A percentile compares a stretch with the other conserved stretches of the same genome.
Conservation (phyloP, 2,888 invertebrate species). For the Mythimna albipuncta region DNA sequence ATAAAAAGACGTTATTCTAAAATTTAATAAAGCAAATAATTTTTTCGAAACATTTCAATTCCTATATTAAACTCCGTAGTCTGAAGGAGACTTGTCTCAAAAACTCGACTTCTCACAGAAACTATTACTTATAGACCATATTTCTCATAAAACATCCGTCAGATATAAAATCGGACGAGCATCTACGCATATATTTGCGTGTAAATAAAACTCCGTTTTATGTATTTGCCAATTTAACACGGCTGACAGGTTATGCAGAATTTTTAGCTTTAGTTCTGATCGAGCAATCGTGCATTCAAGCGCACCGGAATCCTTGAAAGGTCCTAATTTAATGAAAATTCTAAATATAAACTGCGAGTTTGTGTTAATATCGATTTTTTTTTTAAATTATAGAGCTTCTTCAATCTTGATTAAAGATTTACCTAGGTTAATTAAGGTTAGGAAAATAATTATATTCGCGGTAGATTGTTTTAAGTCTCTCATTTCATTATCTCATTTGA, state of each 20-base stretch:
- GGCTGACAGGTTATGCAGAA: constrained; percentile 34
- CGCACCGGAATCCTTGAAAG: constrained; percentile 35
- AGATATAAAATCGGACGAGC: constrained; percentile 15
- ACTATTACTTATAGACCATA: constrained; percentile 18
- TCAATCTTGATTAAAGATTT: not conserved
- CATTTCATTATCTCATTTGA: constrained; percentile 31
- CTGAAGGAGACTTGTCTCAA: not conserved
- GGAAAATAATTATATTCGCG: constrained; percentile 14
- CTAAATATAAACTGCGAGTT: not conserved
- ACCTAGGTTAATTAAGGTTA: no score
- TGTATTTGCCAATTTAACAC: constrained; percentile 31
- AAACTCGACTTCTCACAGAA: not conserved
- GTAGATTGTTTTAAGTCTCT: constrained; percentile 4
- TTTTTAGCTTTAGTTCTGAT: constrained; percentile 31
- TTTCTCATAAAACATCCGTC: constrained; percentile 24
- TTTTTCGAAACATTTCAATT: not conserved
- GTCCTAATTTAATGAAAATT: constrained; percentile 15
- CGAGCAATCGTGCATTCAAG: constrained; percentile 37
- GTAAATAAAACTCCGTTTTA: constrained; percentile 48
- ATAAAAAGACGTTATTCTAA: not conserved
- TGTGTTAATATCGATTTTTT: not conserved
- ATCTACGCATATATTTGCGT: constrained; percentile 31
- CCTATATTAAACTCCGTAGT: not conserved
- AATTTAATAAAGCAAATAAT: not conserved
- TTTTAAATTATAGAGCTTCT: not conserved